Evolutionary conservation across 1,140 invertebrate genomes (phyloP), one percentile per base, ranked within the genome.

Genomic region (Hyphantria cunea): DNA sequence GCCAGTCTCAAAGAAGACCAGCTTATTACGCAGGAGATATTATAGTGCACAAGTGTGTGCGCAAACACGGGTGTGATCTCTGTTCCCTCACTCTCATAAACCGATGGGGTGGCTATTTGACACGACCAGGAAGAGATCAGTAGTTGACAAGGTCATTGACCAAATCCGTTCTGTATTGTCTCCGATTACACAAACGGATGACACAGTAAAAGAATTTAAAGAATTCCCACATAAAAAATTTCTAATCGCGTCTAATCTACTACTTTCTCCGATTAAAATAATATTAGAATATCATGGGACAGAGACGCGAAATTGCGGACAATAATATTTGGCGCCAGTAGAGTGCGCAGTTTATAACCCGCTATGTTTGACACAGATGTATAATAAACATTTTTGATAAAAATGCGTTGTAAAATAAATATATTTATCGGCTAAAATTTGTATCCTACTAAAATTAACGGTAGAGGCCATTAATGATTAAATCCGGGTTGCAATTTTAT

Each of bases 231-330:
- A 44, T 44, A 37, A 37, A n/a, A 37, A 37, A 37, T 37, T 11
- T 37, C 34, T 2, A 8, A 11, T 11, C 34, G 34, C 8, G 11
- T 25, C 34, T 37, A 37, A 8, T 11, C 8, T 10, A 37, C 34
- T 13, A 44, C 41, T 44, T 44, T 44, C 41, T 13, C 41, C 41
- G 41, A 44, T 44, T 44, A 44, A 13, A 39, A 39, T 39, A 39
- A 39, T 39, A 13, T 44, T 44, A 44, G 6, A 44, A 37, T 37
- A 10, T 37, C 11, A 37, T 37, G 8, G 3, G 11, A 37, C 34
- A 37, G 11, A 37, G 11, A 37, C 34, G 34, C 11, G 11, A 37
- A 37, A 37, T 10, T 25, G 34, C 34, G 11, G 34, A 37, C 34
- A 7, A 37, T 10, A 11, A 37, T 10, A 7, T 37, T 37, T 11